Evolutionary conservation across 2,113 vertebrate species (phyloP), one percentile per base, ranked within the genome.

Genomic region (Tychaedon coryphoeus): DNA sequence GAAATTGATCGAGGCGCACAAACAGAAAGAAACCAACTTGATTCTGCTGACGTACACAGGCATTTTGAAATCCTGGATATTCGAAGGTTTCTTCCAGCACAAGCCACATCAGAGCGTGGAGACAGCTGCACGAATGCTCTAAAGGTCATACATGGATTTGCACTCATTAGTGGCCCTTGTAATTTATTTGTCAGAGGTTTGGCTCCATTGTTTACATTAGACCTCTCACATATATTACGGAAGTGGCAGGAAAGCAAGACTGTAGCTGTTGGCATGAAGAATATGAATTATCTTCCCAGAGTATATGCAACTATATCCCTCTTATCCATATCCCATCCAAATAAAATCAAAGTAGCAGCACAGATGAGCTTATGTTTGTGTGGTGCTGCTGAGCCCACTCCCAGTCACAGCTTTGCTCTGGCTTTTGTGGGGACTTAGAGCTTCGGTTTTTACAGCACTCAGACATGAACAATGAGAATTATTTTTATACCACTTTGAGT

Each of bases 101-200:
- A 57, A 90, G 56, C 51, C 60, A 88, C 71, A 86, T 90, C 79
- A 86, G 85, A 91, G 67, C 5, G 0, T 38, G 34, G 57, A 90
- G 61, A 92, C 86, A 94, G 87, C 94, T 92, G 95, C 83, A 72
- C 2, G 14, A 83, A 77, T 61, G 72, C 73, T 87, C 64, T 87
- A 78, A 92, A 94, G 79, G 86, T 95, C 86, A 89, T 69, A 78
- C 73, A 53, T 48, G 73, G 65, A 88, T 95, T 95, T 95, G 83
- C 88, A 86, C 75, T 94, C 84, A 91, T 93, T 94, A 95, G 60
- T 45, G 31, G 82, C 64, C 82, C 71, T 86, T 88, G 62, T 88
- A 88, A 93, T 65, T 28, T 67, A 82, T 92, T 93, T 93, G 76
- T 89, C 86, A 89, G 80, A 86, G 91, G 34, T 78, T 91, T 91